phyloP scores from a whole-genome alignment of 2,888 invertebrate genomes.

The Hyposoter didymator region DNA sequence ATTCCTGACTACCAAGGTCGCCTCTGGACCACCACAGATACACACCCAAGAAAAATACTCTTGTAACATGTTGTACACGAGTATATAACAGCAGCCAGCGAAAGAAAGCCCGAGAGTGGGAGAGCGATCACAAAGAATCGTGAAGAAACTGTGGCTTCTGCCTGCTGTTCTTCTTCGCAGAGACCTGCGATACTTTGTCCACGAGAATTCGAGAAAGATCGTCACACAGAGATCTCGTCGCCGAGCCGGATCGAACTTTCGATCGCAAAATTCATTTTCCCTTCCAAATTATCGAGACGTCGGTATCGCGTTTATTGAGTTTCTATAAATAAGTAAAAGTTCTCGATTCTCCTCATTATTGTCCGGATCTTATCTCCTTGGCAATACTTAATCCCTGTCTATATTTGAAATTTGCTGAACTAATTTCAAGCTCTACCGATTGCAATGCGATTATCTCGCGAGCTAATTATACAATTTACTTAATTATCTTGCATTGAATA shows the following conservation, averaged over 20 bases:
- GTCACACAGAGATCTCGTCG: neutral
- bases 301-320: neutral
- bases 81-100: neutral
- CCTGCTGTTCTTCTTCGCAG: constrained; percentile 35
- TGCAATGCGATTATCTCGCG: neutral
- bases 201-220: neutral
- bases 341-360: neutral
- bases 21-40: constrained; percentile 70
- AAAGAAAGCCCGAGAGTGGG: constrained; percentile 2
- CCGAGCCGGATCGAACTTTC: neutral
- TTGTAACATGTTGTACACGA: constrained; percentile 9
- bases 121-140: constrained; percentile 52
- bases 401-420: neutral
- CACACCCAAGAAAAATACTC: constrained; percentile 23
- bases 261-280: neutral
- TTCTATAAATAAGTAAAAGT: neutral
- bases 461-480: constrained; percentile 17
- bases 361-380: neutral
- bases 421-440: neutral
- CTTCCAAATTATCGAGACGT: neutral
- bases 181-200: constrained; percentile 36
- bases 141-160: constrained; percentile 50
- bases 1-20: constrained; percentile 82
- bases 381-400: neutral
- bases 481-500: constrained; percentile 16